Percentiles rank a stretch among this genome's conserved stretches.
phyloP scores from a whole-genome alignment of 2,797 vertebrate species.

The Lagodon rhomboides region DNA sequence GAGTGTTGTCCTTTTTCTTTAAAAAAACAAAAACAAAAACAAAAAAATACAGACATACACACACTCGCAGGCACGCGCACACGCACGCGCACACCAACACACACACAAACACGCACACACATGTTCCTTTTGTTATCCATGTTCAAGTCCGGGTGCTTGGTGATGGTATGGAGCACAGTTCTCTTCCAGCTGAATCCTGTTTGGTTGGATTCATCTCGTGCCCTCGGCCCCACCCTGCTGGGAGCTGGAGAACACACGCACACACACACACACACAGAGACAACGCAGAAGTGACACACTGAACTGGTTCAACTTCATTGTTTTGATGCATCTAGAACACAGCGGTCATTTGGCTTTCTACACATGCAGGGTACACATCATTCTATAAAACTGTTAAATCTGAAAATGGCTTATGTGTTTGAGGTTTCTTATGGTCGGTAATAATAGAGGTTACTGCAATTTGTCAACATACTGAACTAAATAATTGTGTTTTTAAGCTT shows the following conservation, averaged over 20 bases:
- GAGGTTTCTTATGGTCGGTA: background rate
- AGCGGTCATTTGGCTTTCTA: background rate
- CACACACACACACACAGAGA: slow-evolving; percentile 21
- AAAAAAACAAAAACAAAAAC: slow-evolving; percentile 40
- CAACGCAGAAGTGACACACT: background rate
- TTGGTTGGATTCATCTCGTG: slow-evolving; percentile 67
- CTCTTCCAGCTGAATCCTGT: slow-evolving; percentile 72
- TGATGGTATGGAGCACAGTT: slow-evolving; percentile 69
- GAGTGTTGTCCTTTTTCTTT: slow-evolving; percentile 74
- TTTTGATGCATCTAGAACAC: background rate
- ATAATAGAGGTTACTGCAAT: background rate
- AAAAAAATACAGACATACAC: slow-evolving; percentile 24
- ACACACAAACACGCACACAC: slow-evolving; percentile 45
- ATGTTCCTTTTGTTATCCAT: slow-evolving; percentile 82
- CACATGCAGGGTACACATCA: background rate
- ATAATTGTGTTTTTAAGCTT: background rate
- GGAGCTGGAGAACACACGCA: slow-evolving; percentile 58
- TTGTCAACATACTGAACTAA: background rate
- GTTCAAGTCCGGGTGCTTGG: slow-evolving; percentile 78
- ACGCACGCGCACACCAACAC: slow-evolving; percentile 1
- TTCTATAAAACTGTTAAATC: background rate
- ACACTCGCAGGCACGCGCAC: slow-evolving; percentile 27
- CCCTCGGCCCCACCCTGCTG: slow-evolving; percentile 64
- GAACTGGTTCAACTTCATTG: background rate
- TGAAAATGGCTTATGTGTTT: background rate